These are phyloP conservation scores for Morinoia aosen DNA, from an alignment of 2,888 invertebrate genomes.

Conservation along the genomic window DNA sequence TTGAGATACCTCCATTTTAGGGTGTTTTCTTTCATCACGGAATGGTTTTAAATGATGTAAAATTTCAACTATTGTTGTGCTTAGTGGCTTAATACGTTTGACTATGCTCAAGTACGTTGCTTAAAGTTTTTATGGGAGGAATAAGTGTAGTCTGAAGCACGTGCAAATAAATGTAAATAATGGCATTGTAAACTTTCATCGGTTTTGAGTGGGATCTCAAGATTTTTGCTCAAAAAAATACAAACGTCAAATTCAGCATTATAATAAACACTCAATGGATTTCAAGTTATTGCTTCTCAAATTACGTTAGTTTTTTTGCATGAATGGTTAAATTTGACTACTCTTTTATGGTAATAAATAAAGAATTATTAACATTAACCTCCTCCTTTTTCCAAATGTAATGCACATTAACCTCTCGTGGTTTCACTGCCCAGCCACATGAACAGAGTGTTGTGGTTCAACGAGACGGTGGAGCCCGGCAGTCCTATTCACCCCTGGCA, in stretches of 20 bases:
- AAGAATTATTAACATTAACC: too few relatives aligned
- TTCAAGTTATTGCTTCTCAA: too few relatives aligned
- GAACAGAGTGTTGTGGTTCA: conserved; percentile 14
- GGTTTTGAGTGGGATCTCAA: background rate
- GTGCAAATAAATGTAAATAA: background rate
- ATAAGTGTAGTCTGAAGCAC: background rate
- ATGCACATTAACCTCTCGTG: background rate
- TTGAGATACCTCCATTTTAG: background rate
- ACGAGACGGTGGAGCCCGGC: background rate
- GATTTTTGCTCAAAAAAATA: background rate
- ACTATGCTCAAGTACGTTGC: background rate
- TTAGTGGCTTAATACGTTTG: background rate
- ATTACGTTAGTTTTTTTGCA: too few relatives aligned
- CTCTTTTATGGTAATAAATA: too few relatives aligned
- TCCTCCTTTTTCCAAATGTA: background rate
- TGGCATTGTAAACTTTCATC: background rate
- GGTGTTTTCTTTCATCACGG: too few relatives aligned
- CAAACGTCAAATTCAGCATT: background rate
- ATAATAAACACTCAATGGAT: too few relatives aligned
- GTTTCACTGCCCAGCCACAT: background rate
- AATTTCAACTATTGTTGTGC: background rate
- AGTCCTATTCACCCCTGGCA: background rate
- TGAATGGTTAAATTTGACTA: too few relatives aligned
- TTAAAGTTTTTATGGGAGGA: background rate
- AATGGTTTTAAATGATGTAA: background rate